Evolutionary conservation across 1,140 invertebrate genomes (phyloP), one percentile per base, ranked within the genome.

Genomic region (Carcinoscorpius rotundicauda): DNA sequence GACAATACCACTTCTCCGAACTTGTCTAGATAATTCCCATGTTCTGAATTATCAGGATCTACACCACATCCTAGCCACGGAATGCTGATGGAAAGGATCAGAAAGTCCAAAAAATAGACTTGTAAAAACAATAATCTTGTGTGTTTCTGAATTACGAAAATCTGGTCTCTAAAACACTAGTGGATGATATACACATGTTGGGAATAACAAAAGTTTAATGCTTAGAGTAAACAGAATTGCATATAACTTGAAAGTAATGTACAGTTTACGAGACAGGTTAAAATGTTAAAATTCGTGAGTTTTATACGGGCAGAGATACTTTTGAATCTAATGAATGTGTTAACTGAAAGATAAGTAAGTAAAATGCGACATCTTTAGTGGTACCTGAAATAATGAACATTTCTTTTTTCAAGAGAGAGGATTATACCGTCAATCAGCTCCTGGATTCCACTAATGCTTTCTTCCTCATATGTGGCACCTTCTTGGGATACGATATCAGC

Each of bases 341-440:
- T 60, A 9, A 60, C 49, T 10, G 3, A 60, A 60, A 4, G 49
- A 49, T 48, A 49, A 60, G 59, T 48, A 49, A 60, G 59, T 29
- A 50, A 4, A 10, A 49, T n/a, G 49, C 10, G 10, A 49, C 64
- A 57, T 29, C 29, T 29, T 29, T 29, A 29, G 29, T 0, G 29
- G 29, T 67, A 71, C 71, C 64, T 71, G 51, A 71, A 71, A 52
- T 65, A 71, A 62, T 71, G 69, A 4, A 70, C 64, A 61, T 71
- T 71, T 61, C 67, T 66, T 58, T 64, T 61, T 29, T 67, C 65
- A 4, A 71, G 55, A 9, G 61, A 66, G 52, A 67, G 65, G 29
- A 71, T 70, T 49, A 71, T 58, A 58, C 70, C 69, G 57, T 71
- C 71, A n/a, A 71, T 66, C 1, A 71, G 55, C 8, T 62, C 61